Evolutionary conservation across 1,140 invertebrate genomes (phyloP).

Genomic region (Neodiprion lecontei): DNA sequence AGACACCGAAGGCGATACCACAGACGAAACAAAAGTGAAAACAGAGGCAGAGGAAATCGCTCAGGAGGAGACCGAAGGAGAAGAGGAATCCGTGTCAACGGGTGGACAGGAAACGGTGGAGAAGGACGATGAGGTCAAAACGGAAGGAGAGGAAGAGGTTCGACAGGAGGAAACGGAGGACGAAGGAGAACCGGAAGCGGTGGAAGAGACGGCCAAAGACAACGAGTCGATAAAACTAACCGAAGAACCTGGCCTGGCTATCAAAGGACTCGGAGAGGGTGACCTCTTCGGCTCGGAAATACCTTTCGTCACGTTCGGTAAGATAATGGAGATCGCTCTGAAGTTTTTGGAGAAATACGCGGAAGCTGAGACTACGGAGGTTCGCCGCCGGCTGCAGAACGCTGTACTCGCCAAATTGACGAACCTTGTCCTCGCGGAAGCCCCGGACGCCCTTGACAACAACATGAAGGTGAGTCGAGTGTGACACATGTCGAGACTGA

Average conservation of each 20-base stretch:
- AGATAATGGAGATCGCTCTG: conserved; percentile 33
- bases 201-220: background rate
- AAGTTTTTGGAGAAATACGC: conserved; percentile 19
- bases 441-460: conserved; percentile 27
- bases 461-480: conserved; percentile 22
- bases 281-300: conserved; percentile 35
- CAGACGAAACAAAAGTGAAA: background rate
- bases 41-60: background rate
- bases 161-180: background rate
- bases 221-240: background rate
- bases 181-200: background rate
- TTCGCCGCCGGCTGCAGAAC: conserved; percentile 39
- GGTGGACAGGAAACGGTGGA: background rate
- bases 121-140: background rate
- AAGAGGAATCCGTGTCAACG: background rate
- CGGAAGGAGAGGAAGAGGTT: background rate
- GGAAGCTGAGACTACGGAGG: conserved; percentile 31
- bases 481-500: background rate
- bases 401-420: conserved; percentile 39
- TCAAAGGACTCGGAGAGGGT: conserved; percentile 14
- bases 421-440: conserved; percentile 26
- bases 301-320: conserved; percentile 42
- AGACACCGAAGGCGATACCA: background rate
- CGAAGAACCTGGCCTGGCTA: conserved; percentile 7
- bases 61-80: background rate